Conservation (phyloP, 2,797 vertebrate species). For the Xenentodon cancila region DNA sequence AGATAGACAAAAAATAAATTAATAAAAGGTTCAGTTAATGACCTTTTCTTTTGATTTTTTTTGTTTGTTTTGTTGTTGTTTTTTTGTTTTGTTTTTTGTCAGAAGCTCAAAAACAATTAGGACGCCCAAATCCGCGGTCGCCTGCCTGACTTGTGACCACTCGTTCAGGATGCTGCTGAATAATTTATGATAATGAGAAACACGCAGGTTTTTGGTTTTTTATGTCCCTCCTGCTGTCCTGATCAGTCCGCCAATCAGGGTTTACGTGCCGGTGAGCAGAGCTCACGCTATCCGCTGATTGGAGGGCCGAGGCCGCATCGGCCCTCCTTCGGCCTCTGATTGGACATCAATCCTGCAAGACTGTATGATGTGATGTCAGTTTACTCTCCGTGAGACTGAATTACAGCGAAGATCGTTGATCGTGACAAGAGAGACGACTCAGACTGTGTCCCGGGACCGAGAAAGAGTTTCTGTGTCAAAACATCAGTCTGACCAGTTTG, state of each 20-base stretch:
- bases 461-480: too few species aligned
- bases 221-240: constrained; percentile 53
- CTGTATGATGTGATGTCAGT: constrained; percentile 86
- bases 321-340: constrained; percentile 58
- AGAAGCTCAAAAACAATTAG: not conserved
- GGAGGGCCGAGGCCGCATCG: constrained; percentile 3
- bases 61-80: too few species aligned
- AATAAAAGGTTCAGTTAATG: not conserved
- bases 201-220: constrained; percentile 35
- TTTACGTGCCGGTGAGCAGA: constrained; percentile 81
- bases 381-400: not conserved
- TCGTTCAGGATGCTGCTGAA: constrained; percentile 65
- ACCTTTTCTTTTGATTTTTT: not conserved
- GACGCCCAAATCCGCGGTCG: not conserved
- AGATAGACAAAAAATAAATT: too few species aligned
- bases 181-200: constrained; percentile 77
- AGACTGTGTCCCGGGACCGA: not conserved
- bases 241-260: constrained; percentile 64
- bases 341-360: constrained; percentile 55
- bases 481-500: too few species aligned
- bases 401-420: constrained; percentile 1
- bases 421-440: constrained; percentile 21
- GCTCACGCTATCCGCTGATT: constrained; percentile 85
- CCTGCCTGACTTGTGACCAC: constrained; percentile 19
- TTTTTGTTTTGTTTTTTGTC: too few species aligned